Evolutionary conservation across 1,140 invertebrate species (phyloP).

Genomic region (Aphaenogaster floridana): DNA sequence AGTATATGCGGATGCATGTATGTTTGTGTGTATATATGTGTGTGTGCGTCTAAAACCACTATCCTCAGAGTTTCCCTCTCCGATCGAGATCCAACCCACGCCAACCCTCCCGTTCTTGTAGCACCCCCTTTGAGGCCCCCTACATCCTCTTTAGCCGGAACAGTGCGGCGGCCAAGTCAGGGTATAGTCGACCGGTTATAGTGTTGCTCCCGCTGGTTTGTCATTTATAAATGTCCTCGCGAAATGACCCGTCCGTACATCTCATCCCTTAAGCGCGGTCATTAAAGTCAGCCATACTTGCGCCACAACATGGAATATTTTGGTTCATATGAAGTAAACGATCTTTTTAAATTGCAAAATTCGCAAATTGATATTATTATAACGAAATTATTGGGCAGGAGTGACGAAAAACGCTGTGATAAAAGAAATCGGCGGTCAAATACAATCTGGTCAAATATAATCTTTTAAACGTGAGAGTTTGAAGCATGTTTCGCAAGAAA

Average conservation of each 20-base stretch:
- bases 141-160: conserved; percentile 74
- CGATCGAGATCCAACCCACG: conserved; percentile 75
- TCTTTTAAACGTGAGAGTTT: neutral
- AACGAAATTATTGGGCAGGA: neutral
- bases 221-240: conserved; percentile 86
- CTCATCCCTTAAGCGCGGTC: conserved; percentile 85
- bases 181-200: conserved; percentile 81
- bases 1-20: conserved; percentile 53
- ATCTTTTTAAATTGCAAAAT: neutral
- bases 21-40: conserved; percentile 63
- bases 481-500: neutral
- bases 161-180: conserved; percentile 73
- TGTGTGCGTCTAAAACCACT: conserved; percentile 80
- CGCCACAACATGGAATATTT: conserved; percentile 61
- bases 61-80: conserved; percentile 83
- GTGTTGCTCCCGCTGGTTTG: conserved; percentile 80
- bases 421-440: neutral
- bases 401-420: neutral
- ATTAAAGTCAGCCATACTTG: conserved; percentile 83
- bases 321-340: neutral
- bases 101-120: conserved; percentile 64
- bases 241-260: conserved; percentile 86
- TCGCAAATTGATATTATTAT: neutral
- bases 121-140: conserved; percentile 57
- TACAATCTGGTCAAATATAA: neutral